Percentiles rank a stretch among this genome's conserved stretches.
These are phyloP conservation scores for Drosophila bunnanda DNA, from an alignment of 2,888 invertebrate species.

Conservation along the genomic window DNA sequence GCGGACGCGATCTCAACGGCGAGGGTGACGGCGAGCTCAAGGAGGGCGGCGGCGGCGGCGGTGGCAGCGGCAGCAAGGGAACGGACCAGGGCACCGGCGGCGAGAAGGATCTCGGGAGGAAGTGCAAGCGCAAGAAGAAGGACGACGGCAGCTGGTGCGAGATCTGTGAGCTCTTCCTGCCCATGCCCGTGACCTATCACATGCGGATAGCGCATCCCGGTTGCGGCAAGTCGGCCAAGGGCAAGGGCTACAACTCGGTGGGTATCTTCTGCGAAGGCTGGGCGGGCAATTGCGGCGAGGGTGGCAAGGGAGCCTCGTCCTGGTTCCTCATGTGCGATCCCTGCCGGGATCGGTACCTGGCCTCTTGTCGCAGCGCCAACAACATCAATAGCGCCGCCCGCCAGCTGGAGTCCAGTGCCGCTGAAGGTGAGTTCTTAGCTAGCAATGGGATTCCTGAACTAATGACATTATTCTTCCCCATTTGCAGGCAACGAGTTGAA, in stretches of 20 bases:
- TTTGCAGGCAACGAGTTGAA: slow-evolving; percentile 83
- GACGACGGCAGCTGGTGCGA: slow-evolving; percentile 89
- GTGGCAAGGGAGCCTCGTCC: slow-evolving; percentile 90
- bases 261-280: slow-evolving; percentile 95
- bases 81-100: slow-evolving; percentile 33
- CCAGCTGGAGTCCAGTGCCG: slow-evolving; percentile 77
- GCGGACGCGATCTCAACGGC: slow-evolving; percentile 60
- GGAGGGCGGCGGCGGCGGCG: slow-evolving; percentile 55
- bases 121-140: slow-evolving; percentile 83
- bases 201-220: slow-evolving; percentile 96
- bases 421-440: slow-evolving; percentile 44
- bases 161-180: slow-evolving; percentile 91
- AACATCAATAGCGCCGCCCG: slow-evolving; percentile 80
- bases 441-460: too few relatives aligned
- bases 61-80: not conserved
- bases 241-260: slow-evolving; percentile 96
- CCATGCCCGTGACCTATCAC: slow-evolving; percentile 94
- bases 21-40: slow-evolving; percentile 59
- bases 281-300: slow-evolving; percentile 95
- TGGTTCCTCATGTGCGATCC: slow-evolving; percentile 97
- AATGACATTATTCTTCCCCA: not conserved
- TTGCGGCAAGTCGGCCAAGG: slow-evolving; percentile 93
- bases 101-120: slow-evolving; percentile 82
- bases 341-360: slow-evolving; percentile 91
- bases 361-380: slow-evolving; percentile 83